A percentile compares a stretch with the other conserved stretches of the same genome.
These are phyloP conservation scores for Proterorhinus semilunaris DNA, from an alignment of 2,113 vertebrate species.

Conservation along the genomic window DNA sequence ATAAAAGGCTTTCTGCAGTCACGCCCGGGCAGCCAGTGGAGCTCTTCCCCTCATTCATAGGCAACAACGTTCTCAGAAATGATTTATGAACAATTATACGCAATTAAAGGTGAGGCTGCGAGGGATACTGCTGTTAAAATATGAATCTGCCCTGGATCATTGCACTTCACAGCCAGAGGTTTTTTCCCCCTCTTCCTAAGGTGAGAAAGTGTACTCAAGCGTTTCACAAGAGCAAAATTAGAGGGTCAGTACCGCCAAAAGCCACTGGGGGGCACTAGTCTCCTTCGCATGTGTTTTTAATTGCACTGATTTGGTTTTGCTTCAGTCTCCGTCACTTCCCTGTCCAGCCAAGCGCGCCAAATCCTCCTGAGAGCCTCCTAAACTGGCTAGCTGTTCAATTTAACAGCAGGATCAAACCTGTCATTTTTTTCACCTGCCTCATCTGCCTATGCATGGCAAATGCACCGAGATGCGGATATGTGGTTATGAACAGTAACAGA, in stretches of 20 bases:
- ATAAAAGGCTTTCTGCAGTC: slow-evolving; percentile 2
- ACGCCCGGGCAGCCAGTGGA: background rate
- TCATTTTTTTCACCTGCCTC: slow-evolving; percentile 27
- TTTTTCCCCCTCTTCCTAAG: background rate
- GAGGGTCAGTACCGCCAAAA: slow-evolving; percentile 12
- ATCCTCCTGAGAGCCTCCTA: slow-evolving; percentile 48
- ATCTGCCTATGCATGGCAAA: slow-evolving; percentile 28
- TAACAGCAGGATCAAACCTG: slow-evolving; percentile 43
- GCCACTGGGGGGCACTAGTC: slow-evolving; percentile 69
- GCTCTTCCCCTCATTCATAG: slow-evolving; percentile 2
- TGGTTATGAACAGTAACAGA: slow-evolving; percentile 2
- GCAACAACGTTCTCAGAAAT: slow-evolving; percentile 3
- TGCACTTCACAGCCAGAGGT: slow-evolving; percentile 1
- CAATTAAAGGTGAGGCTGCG: slow-evolving; percentile 18
- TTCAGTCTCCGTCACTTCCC: slow-evolving; percentile 24
- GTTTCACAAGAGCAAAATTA: slow-evolving; percentile 2
- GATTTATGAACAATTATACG: background rate
- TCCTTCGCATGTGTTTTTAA: slow-evolving; percentile 54
- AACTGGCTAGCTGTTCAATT: slow-evolving; percentile 36
- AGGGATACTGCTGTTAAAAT: background rate
- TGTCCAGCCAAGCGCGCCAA: slow-evolving; percentile 39
- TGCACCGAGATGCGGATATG: slow-evolving; percentile 9
- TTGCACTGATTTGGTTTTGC: slow-evolving; percentile 59
- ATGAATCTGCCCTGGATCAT: slow-evolving; percentile 4
- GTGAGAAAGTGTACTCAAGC: slow-evolving; percentile 7